Evolutionary conservation across 1,140 invertebrate species (phyloP).

Genomic region (Halyomorpha halys): DNA sequence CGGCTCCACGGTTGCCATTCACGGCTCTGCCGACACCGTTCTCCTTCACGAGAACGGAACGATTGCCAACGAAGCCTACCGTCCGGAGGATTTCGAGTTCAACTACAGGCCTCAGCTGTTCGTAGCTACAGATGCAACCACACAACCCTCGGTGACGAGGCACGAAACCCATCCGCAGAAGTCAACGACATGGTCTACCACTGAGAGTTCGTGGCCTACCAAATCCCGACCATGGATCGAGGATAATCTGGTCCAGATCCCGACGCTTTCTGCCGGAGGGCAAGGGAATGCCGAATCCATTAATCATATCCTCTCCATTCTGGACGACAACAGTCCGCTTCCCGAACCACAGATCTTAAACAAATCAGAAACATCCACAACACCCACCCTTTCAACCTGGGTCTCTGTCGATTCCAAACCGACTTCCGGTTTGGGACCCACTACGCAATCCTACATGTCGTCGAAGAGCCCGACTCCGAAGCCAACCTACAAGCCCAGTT

Average conservation of each 20-base stretch:
- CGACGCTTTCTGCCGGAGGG: conserved; percentile 41
- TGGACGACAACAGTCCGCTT: conserved; percentile 33
- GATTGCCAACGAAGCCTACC: conserved; percentile 43
- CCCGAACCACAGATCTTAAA: conserved; percentile 24
- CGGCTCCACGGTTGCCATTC: conserved; percentile 34
- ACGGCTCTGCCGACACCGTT: conserved; percentile 51
- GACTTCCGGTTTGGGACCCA: conserved; percentile 23
- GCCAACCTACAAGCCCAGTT: not conserved
- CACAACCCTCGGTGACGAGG: conserved; percentile 10
- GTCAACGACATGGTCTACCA: conserved; percentile 21
- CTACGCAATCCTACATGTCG: conserved; percentile 30
- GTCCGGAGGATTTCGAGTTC: conserved; percentile 46
- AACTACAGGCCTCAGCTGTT: conserved; percentile 24
- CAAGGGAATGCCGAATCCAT: conserved; percentile 39
- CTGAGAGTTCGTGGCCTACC: conserved; percentile 11
- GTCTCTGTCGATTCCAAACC: conserved; percentile 38
- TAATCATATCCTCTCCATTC: conserved; percentile 38
- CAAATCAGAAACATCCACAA: conserved; percentile 35
- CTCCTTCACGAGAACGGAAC: conserved; percentile 51
- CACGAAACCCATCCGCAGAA: conserved; percentile 22
- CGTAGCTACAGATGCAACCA: conserved; percentile 11
- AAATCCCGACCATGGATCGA: conserved; percentile 26
- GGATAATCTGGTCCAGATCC: conserved; percentile 41
- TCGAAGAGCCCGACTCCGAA: conserved; percentile 26
- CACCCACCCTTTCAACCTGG: conserved; percentile 41